Evolutionary conservation across 2,113 vertebrate species (phyloP).

Genomic region (Lampris incognitus): DNA sequence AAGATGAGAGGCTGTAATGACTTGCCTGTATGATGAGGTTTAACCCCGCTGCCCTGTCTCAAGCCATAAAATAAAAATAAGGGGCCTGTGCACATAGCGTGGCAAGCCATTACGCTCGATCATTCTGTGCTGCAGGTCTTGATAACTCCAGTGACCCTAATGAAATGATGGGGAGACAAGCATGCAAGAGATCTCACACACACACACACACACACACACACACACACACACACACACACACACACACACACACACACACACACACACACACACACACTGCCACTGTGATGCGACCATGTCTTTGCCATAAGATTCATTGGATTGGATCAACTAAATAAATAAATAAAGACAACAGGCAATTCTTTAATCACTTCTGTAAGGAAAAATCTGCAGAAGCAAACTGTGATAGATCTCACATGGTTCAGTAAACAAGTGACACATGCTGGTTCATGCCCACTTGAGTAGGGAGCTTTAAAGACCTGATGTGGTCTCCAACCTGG

Average conservation of each 20-base stretch:
- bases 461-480: no score
- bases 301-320: no score
- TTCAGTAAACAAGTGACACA: no score
- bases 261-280: background rate
- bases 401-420: no score
- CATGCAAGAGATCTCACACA: background rate
- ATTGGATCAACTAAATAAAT: no score
- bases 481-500: no score
- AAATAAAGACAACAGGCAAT: no score
- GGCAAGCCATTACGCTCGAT: constrained; percentile 51
- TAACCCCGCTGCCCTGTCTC: constrained; percentile 58
- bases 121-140: constrained; percentile 32
- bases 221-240: no score
- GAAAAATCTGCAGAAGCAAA: no score
- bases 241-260: background rate
- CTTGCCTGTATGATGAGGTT: constrained; percentile 62
- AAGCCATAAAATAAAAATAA: constrained; percentile 73
- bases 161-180: constrained; percentile 25
- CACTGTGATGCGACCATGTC: no score
- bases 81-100: constrained; percentile 43
- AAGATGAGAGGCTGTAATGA: constrained; percentile 78
- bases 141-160: constrained; percentile 27
- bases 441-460: no score
- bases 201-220: background rate
- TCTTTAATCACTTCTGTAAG: no score